phyloP scores from a whole-genome alignment of 2,888 invertebrate genomes.

The Odontocerum albicorne region DNA sequence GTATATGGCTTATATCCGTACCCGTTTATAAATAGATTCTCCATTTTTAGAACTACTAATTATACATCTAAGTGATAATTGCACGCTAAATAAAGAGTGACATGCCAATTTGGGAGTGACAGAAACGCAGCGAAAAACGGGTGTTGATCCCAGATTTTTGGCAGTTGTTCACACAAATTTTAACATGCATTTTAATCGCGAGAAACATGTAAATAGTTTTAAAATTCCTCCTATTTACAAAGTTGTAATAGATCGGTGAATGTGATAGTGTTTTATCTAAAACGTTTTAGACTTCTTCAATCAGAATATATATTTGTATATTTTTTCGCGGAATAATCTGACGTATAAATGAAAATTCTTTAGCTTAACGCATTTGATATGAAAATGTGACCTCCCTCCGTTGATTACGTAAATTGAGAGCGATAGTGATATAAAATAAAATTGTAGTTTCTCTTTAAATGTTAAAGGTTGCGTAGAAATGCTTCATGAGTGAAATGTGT shows the following conservation, averaged over 20 bases:
- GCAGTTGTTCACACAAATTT: conserved; percentile 17
- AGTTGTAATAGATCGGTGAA: background rate
- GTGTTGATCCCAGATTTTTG: conserved; percentile 28
- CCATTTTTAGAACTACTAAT: conserved; percentile 38
- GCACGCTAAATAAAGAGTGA: conserved; percentile 10
- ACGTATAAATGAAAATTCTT: too few relatives aligned
- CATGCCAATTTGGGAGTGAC: conserved; percentile 22
- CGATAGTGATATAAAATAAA: too few relatives aligned
- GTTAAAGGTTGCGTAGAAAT: too few relatives aligned
- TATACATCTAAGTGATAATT: conserved; percentile 26
- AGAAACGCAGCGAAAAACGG: conserved; percentile 16
- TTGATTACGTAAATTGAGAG: too few relatives aligned
- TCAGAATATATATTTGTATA: too few relatives aligned
- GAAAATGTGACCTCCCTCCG: too few relatives aligned
- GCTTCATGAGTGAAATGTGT: too few relatives aligned
- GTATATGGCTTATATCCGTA: conserved; percentile 14
- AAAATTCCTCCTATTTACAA: background rate
- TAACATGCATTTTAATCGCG: conserved; percentile 15
- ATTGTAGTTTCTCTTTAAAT: too few relatives aligned
- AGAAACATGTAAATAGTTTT: conserved; percentile 9
- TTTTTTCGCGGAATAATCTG: too few relatives aligned
- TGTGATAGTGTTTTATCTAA: too few relatives aligned
- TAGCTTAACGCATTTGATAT: too few relatives aligned
- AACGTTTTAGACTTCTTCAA: too few relatives aligned
- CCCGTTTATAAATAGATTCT: conserved; percentile 18